phyloP scores from a whole-genome alignment of 2,113 vertebrate species.

The Chauna torquata region DNA sequence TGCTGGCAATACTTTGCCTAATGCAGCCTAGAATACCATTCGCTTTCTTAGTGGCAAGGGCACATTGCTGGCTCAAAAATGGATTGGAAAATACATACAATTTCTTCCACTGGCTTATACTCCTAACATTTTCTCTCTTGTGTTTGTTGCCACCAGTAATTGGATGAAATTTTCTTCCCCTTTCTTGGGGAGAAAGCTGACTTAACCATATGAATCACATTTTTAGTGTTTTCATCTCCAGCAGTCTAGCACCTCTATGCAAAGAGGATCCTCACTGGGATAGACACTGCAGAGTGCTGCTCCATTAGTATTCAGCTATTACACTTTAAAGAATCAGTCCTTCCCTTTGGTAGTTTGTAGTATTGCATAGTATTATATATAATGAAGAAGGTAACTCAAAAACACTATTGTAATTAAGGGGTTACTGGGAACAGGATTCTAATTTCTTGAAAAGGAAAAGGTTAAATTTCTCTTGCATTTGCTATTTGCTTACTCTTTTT shows the following conservation, averaged over 20 bases:
- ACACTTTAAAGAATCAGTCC: neutral
- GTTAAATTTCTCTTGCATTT: neutral
- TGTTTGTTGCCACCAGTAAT: neutral
- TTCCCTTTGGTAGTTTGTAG: neutral
- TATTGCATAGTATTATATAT: neutral
- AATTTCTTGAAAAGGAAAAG: neutral
- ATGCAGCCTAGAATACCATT: too few relatives aligned
- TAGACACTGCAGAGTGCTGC: neutral
- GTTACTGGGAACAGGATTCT: neutral
- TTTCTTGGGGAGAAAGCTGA: neutral
- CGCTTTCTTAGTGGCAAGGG: too few relatives aligned
- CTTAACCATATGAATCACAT: accelerated
- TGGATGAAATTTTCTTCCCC: neutral
- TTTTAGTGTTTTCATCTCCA: neutral
- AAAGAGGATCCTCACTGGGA: neutral
- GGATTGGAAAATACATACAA: neutral
- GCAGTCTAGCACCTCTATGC: neutral
- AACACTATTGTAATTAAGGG: neutral
- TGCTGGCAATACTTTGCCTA: too few relatives aligned
- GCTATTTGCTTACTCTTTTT: neutral
- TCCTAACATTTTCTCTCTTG: neutral
- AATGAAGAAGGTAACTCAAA: neutral
- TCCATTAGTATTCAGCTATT: neutral
- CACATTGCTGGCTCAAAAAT: neutral
- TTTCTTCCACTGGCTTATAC: neutral